Percentiles rank a stretch among this genome's conserved stretches.
Conservation (phyloP, 2,797 vertebrate species). For the Artibeus jamaicensis region DNA sequence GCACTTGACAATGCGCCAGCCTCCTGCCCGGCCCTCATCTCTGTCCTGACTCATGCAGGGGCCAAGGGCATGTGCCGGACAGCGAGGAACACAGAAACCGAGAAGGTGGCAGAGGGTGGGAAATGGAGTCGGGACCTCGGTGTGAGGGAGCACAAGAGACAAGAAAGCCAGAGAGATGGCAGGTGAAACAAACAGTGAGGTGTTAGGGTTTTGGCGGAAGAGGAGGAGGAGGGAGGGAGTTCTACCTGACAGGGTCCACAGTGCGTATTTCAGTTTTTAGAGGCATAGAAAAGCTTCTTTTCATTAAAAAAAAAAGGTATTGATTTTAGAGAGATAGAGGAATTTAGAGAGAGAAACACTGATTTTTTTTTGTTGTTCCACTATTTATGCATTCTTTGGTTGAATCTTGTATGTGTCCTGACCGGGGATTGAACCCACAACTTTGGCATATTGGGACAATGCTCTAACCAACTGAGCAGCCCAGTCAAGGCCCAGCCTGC, state of each 20-base stretch:
- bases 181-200: neutral
- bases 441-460: neutral
- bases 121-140: neutral
- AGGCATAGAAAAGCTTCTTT: neutral
- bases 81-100: neutral
- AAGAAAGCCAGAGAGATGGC: neutral
- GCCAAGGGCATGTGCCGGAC: neutral
- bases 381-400: neutral
- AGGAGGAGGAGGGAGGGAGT: neutral
- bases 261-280: neutral
- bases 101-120: neutral
- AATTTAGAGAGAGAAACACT: neutral
- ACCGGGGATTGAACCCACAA: neutral
- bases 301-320: neutral
- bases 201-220: neutral
- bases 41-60: neutral
- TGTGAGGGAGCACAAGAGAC: neutral
- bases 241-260: neutral
- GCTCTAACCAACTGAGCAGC: neutral
- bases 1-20: neutral
- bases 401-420: neutral
- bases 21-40: neutral
- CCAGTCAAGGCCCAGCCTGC: neutral
- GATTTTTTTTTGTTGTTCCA: neutral
- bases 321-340: neutral